Evolutionary conservation across 2,113 vertebrate genomes (phyloP), one percentile per base, ranked within the genome.

Genomic region (Anhinga rufa): DNA sequence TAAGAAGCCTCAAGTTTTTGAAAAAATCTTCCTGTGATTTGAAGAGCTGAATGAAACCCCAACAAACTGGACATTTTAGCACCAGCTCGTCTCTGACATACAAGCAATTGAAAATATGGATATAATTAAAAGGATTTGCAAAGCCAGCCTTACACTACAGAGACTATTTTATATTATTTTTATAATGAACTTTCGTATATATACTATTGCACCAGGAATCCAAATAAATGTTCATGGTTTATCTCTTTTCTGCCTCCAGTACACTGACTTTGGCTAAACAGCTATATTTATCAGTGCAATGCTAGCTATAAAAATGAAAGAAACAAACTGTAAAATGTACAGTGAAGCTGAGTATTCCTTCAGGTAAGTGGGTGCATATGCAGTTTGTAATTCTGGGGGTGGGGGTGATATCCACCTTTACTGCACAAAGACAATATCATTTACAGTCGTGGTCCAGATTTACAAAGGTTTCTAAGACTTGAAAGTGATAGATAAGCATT

Each of bases 101-200:
- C 72, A 95, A 91, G 83, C 75, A 77, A 78, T 72, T 95, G 88
- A 96, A 97, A 98, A 97, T 93, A 97, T 51, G 94, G 95, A 86
- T 82, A 87, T 25, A 97, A 97, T 97, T 94, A 95, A 95, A 95
- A 95, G 85, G 88, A 94, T 82, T 95, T 96, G 93, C 93, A 95
- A 95, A 95, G 93, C 92, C 89, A 92, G 79, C n/a, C 17, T 91
- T 84, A 66, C 4, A 7, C 55, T 66, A 15, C 14, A 6, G 82
- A 87, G 82, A 42, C 82, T 92, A 78, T 93, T 97, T 95, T 75
- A 84, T 57, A 79, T 76, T 51, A 91, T 79, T 95, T 40, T 70
- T 91, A 57, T 97, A 93, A 98, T 83, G 82, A 97, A 96, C 79
- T 91, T 95, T 52, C 82, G 79, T 89, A 93, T 95, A 77, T 69